Evolutionary conservation across 53 echinoderm and acorn worm species (phyloP).

Genomic region (Zoroaster sp.): DNA sequence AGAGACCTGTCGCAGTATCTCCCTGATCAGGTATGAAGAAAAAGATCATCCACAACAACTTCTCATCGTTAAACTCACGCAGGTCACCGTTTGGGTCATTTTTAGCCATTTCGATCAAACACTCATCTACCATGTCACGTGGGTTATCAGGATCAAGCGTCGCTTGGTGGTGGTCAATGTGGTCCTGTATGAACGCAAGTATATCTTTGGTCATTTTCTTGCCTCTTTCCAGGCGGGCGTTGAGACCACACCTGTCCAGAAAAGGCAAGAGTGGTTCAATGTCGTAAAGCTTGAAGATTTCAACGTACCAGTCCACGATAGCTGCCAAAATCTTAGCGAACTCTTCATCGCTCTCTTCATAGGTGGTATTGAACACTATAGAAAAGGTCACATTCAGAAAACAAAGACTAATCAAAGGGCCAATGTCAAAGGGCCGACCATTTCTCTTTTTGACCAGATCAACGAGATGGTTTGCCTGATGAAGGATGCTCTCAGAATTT

Average conservation of each 20-base stretch:
- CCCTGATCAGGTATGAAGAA: slow-evolving; percentile 37
- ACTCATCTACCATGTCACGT: slow-evolving; percentile 9
- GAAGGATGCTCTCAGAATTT: neutral
- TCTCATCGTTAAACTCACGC: slow-evolving; percentile 33
- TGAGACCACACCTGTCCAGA: neutral
- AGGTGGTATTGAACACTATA: slow-evolving; percentile 4
- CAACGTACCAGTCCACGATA: neutral
- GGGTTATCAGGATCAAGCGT: slow-evolving; percentile 17
- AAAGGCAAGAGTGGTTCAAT: slow-evolving; percentile 39
- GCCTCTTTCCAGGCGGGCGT: neutral
- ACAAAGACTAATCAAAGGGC: neutral
- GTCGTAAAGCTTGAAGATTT: slow-evolving; percentile 19
- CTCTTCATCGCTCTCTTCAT: slow-evolving; percentile 11
- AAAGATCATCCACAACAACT: slow-evolving; percentile 31
- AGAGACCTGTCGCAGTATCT: slow-evolving; percentile 8
- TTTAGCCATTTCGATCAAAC: slow-evolving; percentile 32
- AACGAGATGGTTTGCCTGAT: slow-evolving; percentile 2
- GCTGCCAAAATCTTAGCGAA: neutral
- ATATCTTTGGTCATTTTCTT: slow-evolving; percentile 5
- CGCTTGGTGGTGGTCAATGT: slow-evolving; percentile 21
- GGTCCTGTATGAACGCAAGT: slow-evolving; percentile 3
- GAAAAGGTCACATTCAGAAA: slow-evolving; percentile 33
- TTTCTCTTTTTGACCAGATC: slow-evolving; percentile 21
- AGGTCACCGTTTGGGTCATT: slow-evolving; percentile 10
- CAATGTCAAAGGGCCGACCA: neutral